Base-by-base conservation (phyloP, 2,888 invertebrate species). In the Pyrochroa serraticornis region DNA sequence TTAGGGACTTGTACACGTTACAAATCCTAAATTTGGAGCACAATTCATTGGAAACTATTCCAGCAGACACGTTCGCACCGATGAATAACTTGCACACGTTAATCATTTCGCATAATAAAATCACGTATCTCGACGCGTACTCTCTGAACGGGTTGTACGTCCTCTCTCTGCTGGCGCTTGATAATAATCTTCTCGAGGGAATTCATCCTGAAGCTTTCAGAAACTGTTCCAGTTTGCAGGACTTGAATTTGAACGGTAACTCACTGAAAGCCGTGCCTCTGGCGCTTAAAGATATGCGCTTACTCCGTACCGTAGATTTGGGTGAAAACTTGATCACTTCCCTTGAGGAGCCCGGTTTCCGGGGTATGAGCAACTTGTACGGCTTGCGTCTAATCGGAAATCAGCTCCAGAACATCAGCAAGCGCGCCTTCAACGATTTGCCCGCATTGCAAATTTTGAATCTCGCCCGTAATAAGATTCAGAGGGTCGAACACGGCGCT, bases 81-180 rank as follows among this genome's bases (percentile, higher is more conserved):
- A 91, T 95, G 90, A 94, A 92, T 76, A 95, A 95, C 81, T 82
- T 95, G 60, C 95, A 95, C 79, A 94, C 94, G 8, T 82, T 95
- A 66, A 87, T 93, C 58, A 82, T 95, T 66, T 92, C 93, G 2
- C 90, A 90, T 78, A 95, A 95, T 81, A 89, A 89, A 77, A 87
- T 95, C 68, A 88, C 88, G 69, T 89, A 90, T 72, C 83, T 95
- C 67, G 93, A 94, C 76, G 90, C 91, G 1, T 91, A 91, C 73
- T 91, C 94, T 37, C 81, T 95, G 62, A 93, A 94, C 78, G 95
- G 95, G 1, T 82, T 95, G 48, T 93, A 91, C 75, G 95, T 94
- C 33, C 81, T 96, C 60, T 93, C 92, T 63, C 78, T 93, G 60
- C 82, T 95, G 57, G 92, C 93, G 42, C 82, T 95, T 75, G 93